phyloP scores from a whole-genome alignment of 2,113 vertebrate species.

The Turdus rufiventris region DNA sequence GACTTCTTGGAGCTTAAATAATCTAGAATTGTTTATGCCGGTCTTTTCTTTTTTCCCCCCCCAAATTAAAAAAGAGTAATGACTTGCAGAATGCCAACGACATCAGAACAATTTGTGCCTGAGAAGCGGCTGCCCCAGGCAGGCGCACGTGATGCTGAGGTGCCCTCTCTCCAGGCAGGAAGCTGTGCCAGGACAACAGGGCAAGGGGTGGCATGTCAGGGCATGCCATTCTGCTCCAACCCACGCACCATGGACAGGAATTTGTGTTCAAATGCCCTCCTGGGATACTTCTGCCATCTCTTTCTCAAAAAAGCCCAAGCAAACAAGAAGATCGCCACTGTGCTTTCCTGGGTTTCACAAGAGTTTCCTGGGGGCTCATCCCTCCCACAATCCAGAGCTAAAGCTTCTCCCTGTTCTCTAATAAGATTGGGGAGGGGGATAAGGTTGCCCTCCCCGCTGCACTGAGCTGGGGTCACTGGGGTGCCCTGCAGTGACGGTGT shows the following conservation, averaged over 20 bases:
- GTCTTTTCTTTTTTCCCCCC: background rate
- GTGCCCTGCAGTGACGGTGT: rapidly evolving
- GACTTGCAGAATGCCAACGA: constrained; percentile 14
- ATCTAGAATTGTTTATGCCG: background rate
- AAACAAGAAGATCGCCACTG: background rate
- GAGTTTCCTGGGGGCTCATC: background rate
- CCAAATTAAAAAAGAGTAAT: background rate
- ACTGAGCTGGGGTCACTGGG: background rate
- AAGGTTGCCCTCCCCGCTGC: background rate
- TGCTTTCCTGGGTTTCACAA: background rate
- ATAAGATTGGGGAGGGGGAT: background rate
- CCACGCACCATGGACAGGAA: background rate
- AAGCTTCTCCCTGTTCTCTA: background rate
- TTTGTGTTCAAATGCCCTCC: background rate
- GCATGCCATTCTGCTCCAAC: background rate
- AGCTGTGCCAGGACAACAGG: background rate
- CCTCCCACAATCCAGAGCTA: background rate
- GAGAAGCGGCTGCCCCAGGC: background rate
- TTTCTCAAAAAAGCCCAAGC: background rate
- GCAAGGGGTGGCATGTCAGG: background rate
- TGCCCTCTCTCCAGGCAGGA: background rate
- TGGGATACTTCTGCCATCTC: background rate
- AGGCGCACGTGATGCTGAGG: background rate
- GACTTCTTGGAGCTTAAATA: constrained; percentile 42
- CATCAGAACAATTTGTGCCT: background rate